Evolutionary conservation across 2,888 invertebrate species (phyloP).

Genomic region (Opisthograptis luteolata): DNA sequence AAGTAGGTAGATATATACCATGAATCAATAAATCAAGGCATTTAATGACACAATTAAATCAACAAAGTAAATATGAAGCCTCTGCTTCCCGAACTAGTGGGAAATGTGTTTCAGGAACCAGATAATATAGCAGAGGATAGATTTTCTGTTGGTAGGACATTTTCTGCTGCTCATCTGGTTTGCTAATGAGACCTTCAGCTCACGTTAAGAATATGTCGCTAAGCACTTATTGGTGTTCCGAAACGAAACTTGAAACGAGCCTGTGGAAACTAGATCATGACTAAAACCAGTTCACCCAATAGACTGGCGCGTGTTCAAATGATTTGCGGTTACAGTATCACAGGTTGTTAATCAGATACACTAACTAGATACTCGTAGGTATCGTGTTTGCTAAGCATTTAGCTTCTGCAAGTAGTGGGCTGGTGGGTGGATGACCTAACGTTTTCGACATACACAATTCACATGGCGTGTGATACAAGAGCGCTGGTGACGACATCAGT

Average conservation of each 20-base stretch:
- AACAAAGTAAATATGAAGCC: too few relatives aligned
- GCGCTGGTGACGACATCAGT: slow-evolving; percentile 5
- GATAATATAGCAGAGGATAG: too few relatives aligned
- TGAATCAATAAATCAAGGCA: too few relatives aligned
- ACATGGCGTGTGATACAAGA: neutral
- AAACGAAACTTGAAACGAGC: neutral
- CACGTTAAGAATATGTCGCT: too few relatives aligned
- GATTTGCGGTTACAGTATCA: slow-evolving; percentile 15
- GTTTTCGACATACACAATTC: slow-evolving; percentile 15
- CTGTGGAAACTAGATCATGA: slow-evolving; percentile 2
- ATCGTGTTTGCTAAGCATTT: slow-evolving; percentile 12
- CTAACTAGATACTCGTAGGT: slow-evolving; percentile 13
- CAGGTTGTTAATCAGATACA: slow-evolving; percentile 11
- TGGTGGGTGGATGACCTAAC: slow-evolving; percentile 21
- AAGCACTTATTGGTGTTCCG: too few relatives aligned
- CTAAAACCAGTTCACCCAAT: neutral
- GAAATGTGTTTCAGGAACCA: too few relatives aligned
- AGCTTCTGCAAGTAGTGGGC: neutral
- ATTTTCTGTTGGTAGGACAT: too few relatives aligned
- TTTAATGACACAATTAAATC: too few relatives aligned
- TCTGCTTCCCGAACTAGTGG: too few relatives aligned
- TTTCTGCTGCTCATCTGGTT: too few relatives aligned
- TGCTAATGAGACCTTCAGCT: too few relatives aligned
- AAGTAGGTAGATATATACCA: too few relatives aligned
- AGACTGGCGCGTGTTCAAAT: slow-evolving; percentile 1